phyloP scores from a whole-genome alignment of 2,113 vertebrate genomes.

The Myrmecobius fasciatus region DNA sequence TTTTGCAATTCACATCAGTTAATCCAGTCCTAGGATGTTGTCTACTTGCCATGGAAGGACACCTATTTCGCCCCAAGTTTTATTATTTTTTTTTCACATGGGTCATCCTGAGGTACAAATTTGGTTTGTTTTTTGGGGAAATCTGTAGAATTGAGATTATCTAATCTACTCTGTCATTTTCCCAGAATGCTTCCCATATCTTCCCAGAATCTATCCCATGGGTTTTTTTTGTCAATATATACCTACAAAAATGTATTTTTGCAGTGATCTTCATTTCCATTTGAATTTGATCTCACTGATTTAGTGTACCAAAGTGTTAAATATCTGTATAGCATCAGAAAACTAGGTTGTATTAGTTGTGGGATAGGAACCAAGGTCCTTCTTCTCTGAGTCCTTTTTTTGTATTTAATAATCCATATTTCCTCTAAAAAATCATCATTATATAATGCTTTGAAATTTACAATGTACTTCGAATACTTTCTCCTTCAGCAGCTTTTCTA shows the following conservation, averaged over 20 bases:
- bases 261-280: background rate
- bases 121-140: too few species aligned
- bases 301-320: background rate
- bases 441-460: background rate
- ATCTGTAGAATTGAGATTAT: too few species aligned
- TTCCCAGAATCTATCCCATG: background rate
- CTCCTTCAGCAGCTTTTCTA: background rate
- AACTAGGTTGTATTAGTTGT: background rate
- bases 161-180: too few species aligned
- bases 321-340: background rate
- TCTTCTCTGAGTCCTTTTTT: background rate
- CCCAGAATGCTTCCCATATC: too few species aligned
- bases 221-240: background rate
- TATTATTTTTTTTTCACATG: fast-evolving
- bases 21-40: too few species aligned
- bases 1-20: too few species aligned
- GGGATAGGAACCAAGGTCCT: background rate
- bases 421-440: background rate
- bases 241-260: too few species aligned
- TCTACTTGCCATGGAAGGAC: too few species aligned
- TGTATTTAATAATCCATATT: background rate
- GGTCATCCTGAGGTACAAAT: too few species aligned
- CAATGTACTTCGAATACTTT: background rate
- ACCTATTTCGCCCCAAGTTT: too few species aligned
- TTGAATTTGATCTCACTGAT: background rate